phyloP scores from a whole-genome alignment of 2,797 vertebrate genomes.

The Anolis apletophallus region DNA sequence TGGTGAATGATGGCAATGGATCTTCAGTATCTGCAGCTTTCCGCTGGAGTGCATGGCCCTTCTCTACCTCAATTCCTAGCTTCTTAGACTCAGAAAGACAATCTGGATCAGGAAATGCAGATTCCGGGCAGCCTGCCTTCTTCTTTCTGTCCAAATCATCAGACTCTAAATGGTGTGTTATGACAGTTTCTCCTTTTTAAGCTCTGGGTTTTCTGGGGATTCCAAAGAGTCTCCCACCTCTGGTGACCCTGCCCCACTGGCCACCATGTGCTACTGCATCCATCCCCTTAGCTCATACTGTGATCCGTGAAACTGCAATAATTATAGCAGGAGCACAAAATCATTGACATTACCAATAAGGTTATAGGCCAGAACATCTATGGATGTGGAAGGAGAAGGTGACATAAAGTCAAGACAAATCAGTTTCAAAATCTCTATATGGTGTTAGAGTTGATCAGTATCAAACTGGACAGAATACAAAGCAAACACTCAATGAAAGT shows the following conservation, averaged over 20 bases:
- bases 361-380: background rate
- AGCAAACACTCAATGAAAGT: rapidly evolving
- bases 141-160: too few relatives aligned
- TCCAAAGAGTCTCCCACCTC: background rate
- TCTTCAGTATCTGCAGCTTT: too few relatives aligned
- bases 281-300: background rate
- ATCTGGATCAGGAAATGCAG: too few relatives aligned
- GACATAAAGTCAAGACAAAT: slow-evolving; percentile 7
- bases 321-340: background rate
- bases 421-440: background rate
- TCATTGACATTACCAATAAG: background rate
- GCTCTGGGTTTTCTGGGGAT: background rate
- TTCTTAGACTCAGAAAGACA: too few relatives aligned
- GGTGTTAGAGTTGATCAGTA: rapidly evolving
- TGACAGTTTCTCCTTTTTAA: too few relatives aligned
- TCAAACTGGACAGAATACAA: background rate
- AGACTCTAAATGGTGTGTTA: too few relatives aligned
- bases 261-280: background rate
- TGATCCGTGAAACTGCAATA: background rate
- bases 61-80: too few relatives aligned
- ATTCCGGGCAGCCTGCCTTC: too few relatives aligned
- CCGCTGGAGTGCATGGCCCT: too few relatives aligned
- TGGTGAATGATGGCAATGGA: too few relatives aligned
- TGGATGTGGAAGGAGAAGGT: background rate
- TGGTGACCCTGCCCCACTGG: background rate